These are phyloP conservation scores for Hypsopygia costalis DNA, from an alignment of 2,888 invertebrate genomes.

Conservation along the genomic window DNA sequence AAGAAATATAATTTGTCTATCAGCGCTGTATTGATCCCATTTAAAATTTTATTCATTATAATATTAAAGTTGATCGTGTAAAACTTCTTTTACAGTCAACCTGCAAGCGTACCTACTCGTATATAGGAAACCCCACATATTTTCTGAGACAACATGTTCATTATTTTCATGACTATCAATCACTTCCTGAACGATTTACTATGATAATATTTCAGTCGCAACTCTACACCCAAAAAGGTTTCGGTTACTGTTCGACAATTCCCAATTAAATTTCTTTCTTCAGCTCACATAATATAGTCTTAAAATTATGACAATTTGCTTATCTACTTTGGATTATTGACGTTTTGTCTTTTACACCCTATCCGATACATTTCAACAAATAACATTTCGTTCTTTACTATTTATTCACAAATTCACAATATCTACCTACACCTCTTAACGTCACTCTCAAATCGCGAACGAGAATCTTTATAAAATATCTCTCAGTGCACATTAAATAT, in stretches of 20 bases:
- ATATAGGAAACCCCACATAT: background rate
- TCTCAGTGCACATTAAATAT: constrained; percentile 41
- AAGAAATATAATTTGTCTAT: constrained; percentile 36
- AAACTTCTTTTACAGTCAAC: too few species aligned
- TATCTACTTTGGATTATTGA: constrained; percentile 47
- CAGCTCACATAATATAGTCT: constrained; percentile 28
- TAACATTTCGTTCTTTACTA: constrained; percentile 64
- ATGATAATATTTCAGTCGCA: constrained; percentile 1
- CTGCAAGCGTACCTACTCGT: too few species aligned
- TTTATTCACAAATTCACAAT: constrained; percentile 68
- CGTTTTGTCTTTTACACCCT: constrained; percentile 55
- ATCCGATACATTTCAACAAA: constrained; percentile 63
- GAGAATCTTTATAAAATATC: constrained; percentile 40
- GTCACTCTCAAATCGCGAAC: constrained; percentile 45
- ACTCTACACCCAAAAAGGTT: constrained; percentile 6
- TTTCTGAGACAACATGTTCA: background rate
- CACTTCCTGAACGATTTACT: constrained; percentile 1
- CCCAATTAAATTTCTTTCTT: constrained; percentile 49
- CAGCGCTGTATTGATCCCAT: constrained; percentile 32
- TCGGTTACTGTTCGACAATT: background rate
- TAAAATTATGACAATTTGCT: constrained; percentile 30
- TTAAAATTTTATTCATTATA: background rate
- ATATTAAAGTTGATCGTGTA: background rate
- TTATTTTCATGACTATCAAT: background rate
- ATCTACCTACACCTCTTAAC: constrained; percentile 60